phyloP scores from a whole-genome alignment of 1,140 invertebrate genomes.

The Drosophila erecta region DNA sequence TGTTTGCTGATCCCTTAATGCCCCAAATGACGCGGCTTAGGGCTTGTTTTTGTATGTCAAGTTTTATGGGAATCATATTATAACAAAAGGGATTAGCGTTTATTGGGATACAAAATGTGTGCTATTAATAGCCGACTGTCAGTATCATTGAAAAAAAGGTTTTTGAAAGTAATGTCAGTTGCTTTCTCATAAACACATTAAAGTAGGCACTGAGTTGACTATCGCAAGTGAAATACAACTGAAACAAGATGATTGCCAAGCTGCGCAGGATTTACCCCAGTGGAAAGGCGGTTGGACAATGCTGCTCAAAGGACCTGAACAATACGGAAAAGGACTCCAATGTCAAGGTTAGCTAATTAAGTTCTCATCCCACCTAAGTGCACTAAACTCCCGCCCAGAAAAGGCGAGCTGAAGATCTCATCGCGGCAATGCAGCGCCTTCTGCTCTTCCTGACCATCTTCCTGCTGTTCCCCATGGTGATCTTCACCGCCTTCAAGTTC shows the following conservation, averaged over 20 bases:
- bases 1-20: slow-evolving; percentile 48
- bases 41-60: background rate
- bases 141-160: too few relatives aligned
- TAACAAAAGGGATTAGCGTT: too few relatives aligned
- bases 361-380: too few relatives aligned
- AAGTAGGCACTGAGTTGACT: slow-evolving; percentile 1
- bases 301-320: slow-evolving; percentile 13
- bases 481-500: slow-evolving; percentile 28
- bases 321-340: slow-evolving; percentile 10
- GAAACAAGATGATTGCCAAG: slow-evolving; percentile 21
- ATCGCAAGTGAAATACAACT: background rate
- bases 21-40: slow-evolving; percentile 3
- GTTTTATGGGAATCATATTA: background rate
- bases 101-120: too few relatives aligned
- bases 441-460: slow-evolving; percentile 23
- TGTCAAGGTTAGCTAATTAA: slow-evolving; percentile 3
- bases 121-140: too few relatives aligned
- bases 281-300: too few relatives aligned
- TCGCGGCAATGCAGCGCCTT: slow-evolving; percentile 14
- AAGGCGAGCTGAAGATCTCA: background rate
- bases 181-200: background rate
- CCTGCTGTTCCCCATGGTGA: slow-evolving; percentile 15
- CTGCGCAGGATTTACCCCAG: slow-evolving; percentile 6
- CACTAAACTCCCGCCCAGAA: background rate
- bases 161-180: too few relatives aligned